Evolutionary conservation across 2,888 invertebrate genomes (phyloP).

Genomic region (Polyommatus iphigenia): DNA sequence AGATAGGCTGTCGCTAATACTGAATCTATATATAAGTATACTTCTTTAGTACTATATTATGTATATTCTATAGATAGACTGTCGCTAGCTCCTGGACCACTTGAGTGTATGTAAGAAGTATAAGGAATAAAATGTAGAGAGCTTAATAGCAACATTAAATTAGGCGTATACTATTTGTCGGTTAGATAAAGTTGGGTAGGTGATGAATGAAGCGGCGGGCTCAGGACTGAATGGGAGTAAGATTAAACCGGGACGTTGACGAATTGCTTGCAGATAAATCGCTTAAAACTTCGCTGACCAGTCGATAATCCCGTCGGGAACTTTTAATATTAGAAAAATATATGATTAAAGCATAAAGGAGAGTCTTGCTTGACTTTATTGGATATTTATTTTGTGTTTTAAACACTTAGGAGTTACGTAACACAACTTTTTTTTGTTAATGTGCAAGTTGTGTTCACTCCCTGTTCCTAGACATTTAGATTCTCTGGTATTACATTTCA

Average conservation of each 20-base stretch:
- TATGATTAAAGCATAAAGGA: too few species aligned
- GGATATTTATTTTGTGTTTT: not conserved
- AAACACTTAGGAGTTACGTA: too few species aligned
- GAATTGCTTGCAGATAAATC: conserved; percentile 72
- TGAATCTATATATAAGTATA: too few species aligned
- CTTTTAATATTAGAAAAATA: conserved; percentile 8
- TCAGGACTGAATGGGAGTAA: conserved; percentile 70
- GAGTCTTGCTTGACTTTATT: not conserved
- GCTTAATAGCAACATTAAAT: not conserved
- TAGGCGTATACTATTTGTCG: conserved; percentile 22
- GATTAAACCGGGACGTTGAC: conserved; percentile 76
- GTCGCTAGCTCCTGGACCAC: too few species aligned
- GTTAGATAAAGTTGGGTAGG: conserved; percentile 48
- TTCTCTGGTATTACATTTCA: too few species aligned
- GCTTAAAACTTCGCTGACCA: conserved; percentile 60
- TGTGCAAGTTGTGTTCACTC: too few species aligned
- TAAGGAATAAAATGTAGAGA: not conserved
- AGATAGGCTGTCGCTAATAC: too few species aligned
- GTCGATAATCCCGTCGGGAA: conserved; percentile 22
- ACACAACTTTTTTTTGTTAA: too few species aligned
- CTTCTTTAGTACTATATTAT: too few species aligned
- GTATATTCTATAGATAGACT: too few species aligned
- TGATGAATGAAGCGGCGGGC: conserved; percentile 72
- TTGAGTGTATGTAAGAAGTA: too few species aligned
- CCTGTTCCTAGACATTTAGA: too few species aligned